Evolutionary conservation across 2,888 invertebrate genomes (phyloP), one percentile per base, ranked within the genome.

Genomic region (Sarcophaga variegata): DNA sequence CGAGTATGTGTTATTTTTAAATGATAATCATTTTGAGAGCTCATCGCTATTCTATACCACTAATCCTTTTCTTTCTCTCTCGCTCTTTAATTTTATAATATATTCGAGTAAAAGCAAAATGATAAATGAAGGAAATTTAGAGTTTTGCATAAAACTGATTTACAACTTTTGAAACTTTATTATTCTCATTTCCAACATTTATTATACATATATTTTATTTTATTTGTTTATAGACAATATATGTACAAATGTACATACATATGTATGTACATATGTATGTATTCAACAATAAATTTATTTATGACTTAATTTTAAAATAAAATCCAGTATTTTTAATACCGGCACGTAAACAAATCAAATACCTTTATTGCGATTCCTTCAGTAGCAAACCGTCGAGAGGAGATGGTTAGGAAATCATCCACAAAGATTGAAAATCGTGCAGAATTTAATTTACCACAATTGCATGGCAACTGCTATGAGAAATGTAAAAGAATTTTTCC

Each of bases 311-410:
- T 83, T 76, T 60, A 69, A 77, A 81, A 83, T 74, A 80, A 82
- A 86, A 76, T 67, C 69, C 17, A 72, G 17, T 72, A 60, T 47
- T 83, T 72, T 71, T 80, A 80, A 80, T 75, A 78, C 74, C 66
- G 75, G 78, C 83, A 86, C 83, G 86, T 86, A 81, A 83, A 78
- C 77, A 83, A 86, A 86, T 86, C 86, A 86, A 86, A 81, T 86
- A 72, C 70, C 81, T 77, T 80, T 83, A 81, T 83, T 77, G 64
- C 64, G 70, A 75, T 83, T 54, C 45, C 17, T 45, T 64, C 20
- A 37, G 25, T n/a, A 76, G 59, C 49, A 69, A 27, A 37, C 37
- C 37, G 37, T 0, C 1, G 27, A 66, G 66, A 27, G 75, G 72
- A n/a, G 49, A 8, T 22, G 70, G n/a, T 71, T 14, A 66, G 62